Conservation (phyloP, 2,113 vertebrate genomes). For the Erpornis zantholeuca region DNA sequence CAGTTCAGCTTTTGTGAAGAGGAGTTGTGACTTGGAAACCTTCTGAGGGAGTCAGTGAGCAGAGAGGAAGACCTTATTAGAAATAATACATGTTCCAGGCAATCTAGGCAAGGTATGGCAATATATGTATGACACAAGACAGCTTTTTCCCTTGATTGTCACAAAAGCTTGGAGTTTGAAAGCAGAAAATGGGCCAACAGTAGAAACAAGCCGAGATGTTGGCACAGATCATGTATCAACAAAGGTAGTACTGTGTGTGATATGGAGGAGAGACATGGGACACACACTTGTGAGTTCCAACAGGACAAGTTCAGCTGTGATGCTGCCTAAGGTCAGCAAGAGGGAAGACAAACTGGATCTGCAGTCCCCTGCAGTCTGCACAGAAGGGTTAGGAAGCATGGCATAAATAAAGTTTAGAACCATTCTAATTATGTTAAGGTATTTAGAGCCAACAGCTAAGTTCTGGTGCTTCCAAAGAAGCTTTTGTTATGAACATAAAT, state of each 20-base stretch:
- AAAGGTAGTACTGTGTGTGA: not conserved
- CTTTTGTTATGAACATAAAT: not conserved
- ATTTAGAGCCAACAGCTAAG: not conserved
- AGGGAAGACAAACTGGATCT: not conserved
- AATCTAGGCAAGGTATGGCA: not conserved
- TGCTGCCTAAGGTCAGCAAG: not conserved
- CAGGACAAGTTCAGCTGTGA: not conserved
- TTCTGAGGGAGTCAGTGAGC: not conserved
- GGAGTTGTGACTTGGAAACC: not conserved
- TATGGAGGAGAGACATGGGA: not conserved
- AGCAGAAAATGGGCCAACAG: not conserved
- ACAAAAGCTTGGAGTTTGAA: not conserved
- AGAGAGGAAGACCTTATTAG: not conserved
- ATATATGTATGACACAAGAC: not conserved
- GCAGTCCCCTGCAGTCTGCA: not conserved
- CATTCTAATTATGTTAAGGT: not conserved
- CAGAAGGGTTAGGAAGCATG: not conserved
- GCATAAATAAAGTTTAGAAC: not conserved
- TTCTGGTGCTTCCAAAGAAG: not conserved
- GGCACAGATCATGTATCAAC: not conserved
- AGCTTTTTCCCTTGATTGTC: not conserved
- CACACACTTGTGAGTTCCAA: fast-evolving
- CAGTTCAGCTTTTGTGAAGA: not conserved
- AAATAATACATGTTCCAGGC: not conserved
- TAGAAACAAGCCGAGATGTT: not conserved